Percentiles rank a stretch among this genome's conserved stretches.
Evolutionary conservation across 2,888 invertebrate species (phyloP).

Genomic region (Cheilosia grossa): DNA sequence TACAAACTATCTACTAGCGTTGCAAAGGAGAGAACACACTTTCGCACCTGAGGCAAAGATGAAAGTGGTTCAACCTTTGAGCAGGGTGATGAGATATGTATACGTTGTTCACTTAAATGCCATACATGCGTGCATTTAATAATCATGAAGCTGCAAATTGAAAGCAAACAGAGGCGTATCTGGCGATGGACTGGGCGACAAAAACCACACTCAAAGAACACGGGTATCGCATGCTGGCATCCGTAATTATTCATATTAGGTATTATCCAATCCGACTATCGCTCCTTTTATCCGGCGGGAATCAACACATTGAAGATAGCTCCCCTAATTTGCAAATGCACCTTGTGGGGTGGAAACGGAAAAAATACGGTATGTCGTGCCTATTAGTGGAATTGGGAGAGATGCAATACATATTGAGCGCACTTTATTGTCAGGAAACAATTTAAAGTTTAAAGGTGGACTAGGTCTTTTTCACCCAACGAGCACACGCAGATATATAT

Average conservation of each 20-base stretch:
- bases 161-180: not conserved
- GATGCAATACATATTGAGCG: not conserved
- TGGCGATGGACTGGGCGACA: not conserved
- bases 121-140: conserved; percentile 20
- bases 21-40: not conserved
- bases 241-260: conserved; percentile 48
- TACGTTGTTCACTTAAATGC: conserved; percentile 27
- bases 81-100: not conserved
- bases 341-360: not conserved
- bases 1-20: not conserved
- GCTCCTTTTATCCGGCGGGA: conserved; percentile 8
- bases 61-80: not conserved
- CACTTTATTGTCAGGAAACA: no score
- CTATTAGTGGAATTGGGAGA: not conserved
- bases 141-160: conserved; percentile 12
- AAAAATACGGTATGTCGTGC: not conserved
- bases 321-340: not conserved
- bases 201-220: conserved; percentile 7
- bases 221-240: not conserved
- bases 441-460: no score
- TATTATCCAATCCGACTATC: conserved; percentile 56
- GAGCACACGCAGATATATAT: no score
- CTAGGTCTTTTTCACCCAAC: no score
- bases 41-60: not conserved
- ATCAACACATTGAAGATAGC: conserved; percentile 8